A percentile compares a stretch with the other conserved stretches of the same genome.
Evolutionary conservation across 2,797 vertebrate genomes (phyloP).

Genomic region (Prionace glauca): DNA sequence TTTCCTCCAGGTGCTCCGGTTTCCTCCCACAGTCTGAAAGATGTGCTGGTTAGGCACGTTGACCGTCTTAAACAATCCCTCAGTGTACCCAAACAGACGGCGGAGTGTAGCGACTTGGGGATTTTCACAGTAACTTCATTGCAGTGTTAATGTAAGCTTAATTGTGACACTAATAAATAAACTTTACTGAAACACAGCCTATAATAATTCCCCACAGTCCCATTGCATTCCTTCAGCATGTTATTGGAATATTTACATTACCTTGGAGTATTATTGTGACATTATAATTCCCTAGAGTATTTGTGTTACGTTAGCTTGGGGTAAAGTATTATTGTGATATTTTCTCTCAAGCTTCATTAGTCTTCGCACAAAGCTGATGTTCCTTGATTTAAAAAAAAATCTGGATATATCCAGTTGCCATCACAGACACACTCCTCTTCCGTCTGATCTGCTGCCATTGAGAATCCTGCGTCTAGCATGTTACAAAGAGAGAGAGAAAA

Average conservation of each 20-base stretch:
- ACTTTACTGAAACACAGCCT: no score
- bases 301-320: not conserved
- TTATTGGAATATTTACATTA: not conserved
- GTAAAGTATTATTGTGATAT: not conserved
- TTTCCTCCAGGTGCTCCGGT: no score
- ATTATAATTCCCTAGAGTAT: not conserved
- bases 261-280: not conserved
- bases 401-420: not conserved
- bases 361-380: not conserved
- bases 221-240: not conserved
- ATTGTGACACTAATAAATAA: no score
- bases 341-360: not conserved
- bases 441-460: not conserved
- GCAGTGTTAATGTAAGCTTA: no score
- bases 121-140: no score
- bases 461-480: not conserved
- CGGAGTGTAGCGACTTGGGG: no score
- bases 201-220: not conserved
- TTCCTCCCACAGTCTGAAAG: no score
- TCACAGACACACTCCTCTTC: not conserved
- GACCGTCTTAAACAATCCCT: no score
- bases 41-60: no score
- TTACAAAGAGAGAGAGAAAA: not conserved
- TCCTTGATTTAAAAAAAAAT: not conserved
- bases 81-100: no score